phyloP scores from a whole-genome alignment of 2,888 invertebrate genomes.

The Augiades crinisus region DNA sequence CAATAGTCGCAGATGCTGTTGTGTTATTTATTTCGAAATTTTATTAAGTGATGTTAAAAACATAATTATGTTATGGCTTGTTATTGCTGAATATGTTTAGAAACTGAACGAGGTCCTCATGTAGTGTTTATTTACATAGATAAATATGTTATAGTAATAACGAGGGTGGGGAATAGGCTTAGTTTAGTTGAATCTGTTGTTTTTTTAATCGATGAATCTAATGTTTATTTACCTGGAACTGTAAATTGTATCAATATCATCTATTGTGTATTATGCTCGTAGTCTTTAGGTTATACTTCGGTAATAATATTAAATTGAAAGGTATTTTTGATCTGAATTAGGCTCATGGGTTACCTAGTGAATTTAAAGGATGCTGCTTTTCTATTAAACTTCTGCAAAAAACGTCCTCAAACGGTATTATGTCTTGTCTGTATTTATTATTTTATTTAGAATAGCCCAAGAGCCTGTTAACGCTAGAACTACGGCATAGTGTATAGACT shows the following conservation, averaged over 20 bases:
- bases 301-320: not conserved
- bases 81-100: conserved; percentile 36
- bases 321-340: conserved; percentile 11
- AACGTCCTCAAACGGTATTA: not conserved
- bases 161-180: conserved; percentile 8
- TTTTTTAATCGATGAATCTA: conserved; percentile 22
- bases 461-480: no score
- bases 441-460: no score
- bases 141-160: conserved; percentile 17
- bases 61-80: conserved; percentile 43
- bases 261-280: conserved; percentile 5
- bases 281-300: not conserved
- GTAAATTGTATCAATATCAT: conserved; percentile 9
- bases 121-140: conserved; percentile 34
- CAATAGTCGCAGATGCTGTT: conserved; percentile 51
- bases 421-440: no score
- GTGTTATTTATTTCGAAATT: conserved; percentile 68
- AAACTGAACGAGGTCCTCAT: conserved; percentile 27
- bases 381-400: conserved; percentile 32
- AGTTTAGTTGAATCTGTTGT: conserved; percentile 28
- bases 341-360: conserved; percentile 6
- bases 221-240: conserved; percentile 1
- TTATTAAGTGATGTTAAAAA: conserved; percentile 60
- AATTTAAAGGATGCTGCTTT: not conserved
- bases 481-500: no score